Percentiles rank a stretch among this genome's conserved stretches.
Evolutionary conservation across 2,113 vertebrate species (phyloP).

Genomic region (Barbus barbus): DNA sequence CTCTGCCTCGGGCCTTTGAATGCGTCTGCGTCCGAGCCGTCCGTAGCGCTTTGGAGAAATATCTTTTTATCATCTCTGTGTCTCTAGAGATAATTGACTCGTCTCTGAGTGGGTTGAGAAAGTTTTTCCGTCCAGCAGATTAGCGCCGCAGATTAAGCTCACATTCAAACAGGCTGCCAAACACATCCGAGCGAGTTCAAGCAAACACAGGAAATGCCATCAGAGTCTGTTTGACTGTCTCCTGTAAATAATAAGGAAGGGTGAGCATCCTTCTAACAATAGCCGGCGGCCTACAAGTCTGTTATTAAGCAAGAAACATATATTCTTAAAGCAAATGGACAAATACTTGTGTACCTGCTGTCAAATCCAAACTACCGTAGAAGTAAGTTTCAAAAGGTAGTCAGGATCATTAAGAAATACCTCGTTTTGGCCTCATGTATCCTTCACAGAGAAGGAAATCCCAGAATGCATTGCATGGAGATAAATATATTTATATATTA

Average conservation of each 20-base stretch:
- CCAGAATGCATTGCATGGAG: background rate
- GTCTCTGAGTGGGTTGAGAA: slow-evolving; percentile 30
- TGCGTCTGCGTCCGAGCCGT: slow-evolving; percentile 13
- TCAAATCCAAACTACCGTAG: too few species aligned
- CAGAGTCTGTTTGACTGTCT: slow-evolving; percentile 7
- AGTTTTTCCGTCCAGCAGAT: slow-evolving; percentile 17
- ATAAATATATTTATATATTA: too few species aligned
- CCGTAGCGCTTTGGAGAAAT: background rate
- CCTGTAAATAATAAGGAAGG: background rate
- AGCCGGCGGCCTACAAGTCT: background rate
- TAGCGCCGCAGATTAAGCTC: background rate
- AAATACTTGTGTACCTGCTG: background rate
- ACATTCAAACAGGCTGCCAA: slow-evolving; percentile 11
- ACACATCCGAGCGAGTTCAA: slow-evolving; percentile 26
- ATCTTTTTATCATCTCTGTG: slow-evolving; percentile 49
- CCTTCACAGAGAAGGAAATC: background rate
- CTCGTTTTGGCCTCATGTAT: background rate
- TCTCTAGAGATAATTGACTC: slow-evolving; percentile 52
- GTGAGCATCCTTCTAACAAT: slow-evolving; percentile 4
- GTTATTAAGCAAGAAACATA: background rate
- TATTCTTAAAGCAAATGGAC: background rate
- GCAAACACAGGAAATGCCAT: slow-evolving; percentile 16
- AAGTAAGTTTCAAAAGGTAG: too few species aligned
- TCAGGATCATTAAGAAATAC: background rate
- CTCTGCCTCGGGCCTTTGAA: too few species aligned